Evolutionary conservation across 2,113 vertebrate genomes (phyloP), one percentile per base, ranked within the genome.

Genomic region (Promerops cafer): DNA sequence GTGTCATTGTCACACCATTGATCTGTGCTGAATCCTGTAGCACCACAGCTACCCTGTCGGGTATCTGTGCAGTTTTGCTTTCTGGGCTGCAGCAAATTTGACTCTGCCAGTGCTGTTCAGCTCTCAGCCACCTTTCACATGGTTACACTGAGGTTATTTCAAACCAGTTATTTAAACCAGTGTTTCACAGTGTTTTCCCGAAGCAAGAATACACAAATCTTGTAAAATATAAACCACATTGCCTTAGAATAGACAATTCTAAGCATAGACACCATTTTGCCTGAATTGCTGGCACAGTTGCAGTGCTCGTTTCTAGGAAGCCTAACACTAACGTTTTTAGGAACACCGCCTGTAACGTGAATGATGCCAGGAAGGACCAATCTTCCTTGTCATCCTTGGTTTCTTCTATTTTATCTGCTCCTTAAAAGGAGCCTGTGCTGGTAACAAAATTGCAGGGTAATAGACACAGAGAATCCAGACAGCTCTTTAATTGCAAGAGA

Each of bases 401-500:
- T 93, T 90, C 45, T 93, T 74, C 50, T 24, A 3, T 78, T 82
- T 35, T 68, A 4, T 69, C 33, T 80, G 47, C 21, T 21, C 50
- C 3, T 5, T 59, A 20, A 77, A 63, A 63, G 24, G 21, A 87
- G 17, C 30, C 20, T 65, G 35, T 69, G 33, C 74, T 83, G 52
- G 87, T 63, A 95, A 83, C 15, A 72, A 66, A 91, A 90, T 83
- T 77, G n/a, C 39, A 77, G 71, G 45, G 22, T 85, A 74, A 77
- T 44, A 61, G 24, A 33, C 47, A 19, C 50, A 65, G 63, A 63
- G 56, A 88, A 83, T 18, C 65, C 75, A 96, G 84, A 71, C 87
- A 42, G 66, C 42, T 94, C 66, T 88, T 76, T 95, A 95, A 91
- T 93, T 95, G 71, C 63, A 44, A 33, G 7, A 70, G 84, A 85